Conservation (phyloP, 2,888 invertebrate genomes). For the Siphlonurus alternatus region DNA sequence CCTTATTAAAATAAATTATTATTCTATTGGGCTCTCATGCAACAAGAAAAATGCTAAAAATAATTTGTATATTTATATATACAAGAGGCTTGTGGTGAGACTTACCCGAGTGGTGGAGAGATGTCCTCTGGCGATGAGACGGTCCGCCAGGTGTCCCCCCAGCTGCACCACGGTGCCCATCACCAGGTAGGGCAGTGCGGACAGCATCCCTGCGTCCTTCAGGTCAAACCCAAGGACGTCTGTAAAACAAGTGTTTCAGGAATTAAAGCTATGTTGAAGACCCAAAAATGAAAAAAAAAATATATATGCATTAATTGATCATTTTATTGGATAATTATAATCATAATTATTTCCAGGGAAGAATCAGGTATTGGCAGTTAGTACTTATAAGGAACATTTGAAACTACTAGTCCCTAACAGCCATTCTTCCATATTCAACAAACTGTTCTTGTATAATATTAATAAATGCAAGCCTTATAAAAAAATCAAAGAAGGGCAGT, state of each 20-base stretch:
- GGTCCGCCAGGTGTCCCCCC: constrained; percentile 33
- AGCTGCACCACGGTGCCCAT: constrained; percentile 33
- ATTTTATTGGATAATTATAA: no score
- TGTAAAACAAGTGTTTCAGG: constrained; percentile 13
- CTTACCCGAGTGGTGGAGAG: constrained; percentile 27
- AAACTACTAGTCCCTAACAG: no score
- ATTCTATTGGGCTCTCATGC: no score
- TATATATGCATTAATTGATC: no score
- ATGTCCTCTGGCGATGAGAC: constrained; percentile 23
- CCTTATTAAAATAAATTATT: background rate
- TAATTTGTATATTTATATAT: constrained; percentile 5
- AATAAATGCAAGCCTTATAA: background rate
- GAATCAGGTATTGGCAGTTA: no score
- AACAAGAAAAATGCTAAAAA: no score
- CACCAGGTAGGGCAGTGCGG: constrained; percentile 34
- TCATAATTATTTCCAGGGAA: no score
- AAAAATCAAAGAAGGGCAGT: background rate
- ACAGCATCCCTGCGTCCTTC: constrained; percentile 29
- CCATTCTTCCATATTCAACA: no score
- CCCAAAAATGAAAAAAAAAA: no score
- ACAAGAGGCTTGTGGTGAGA: background rate
- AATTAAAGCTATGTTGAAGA: no score
- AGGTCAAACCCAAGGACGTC: constrained; percentile 19
- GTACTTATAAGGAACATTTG: no score
- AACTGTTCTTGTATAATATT: no score